Conservation (phyloP, 2,113 vertebrate genomes). For the Eira barbara region DNA sequence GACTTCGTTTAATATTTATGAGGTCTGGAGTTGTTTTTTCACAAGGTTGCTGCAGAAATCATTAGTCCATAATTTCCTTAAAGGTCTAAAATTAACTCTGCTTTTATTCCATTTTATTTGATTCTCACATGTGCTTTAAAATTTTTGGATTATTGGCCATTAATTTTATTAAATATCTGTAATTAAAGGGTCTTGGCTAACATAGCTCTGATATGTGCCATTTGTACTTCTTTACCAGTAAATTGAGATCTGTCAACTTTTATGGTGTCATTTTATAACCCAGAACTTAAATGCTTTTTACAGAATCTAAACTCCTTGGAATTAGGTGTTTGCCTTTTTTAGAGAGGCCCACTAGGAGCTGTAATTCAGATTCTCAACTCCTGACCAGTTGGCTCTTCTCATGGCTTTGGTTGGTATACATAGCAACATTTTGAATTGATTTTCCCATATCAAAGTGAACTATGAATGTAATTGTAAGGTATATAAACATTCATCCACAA, state of each 20-base stretch:
- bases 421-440: background rate
- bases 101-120: conserved; percentile 61
- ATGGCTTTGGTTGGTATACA: background rate
- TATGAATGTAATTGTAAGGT: background rate
- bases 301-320: conserved; percentile 32
- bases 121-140: conserved; percentile 55
- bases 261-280: conserved; percentile 37
- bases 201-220: conserved; percentile 38
- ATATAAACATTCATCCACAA: background rate
- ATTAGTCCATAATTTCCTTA: conserved; percentile 66
- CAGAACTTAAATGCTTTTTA: conserved; percentile 32
- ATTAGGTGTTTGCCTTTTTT: conserved; percentile 42
- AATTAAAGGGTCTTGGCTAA: conserved; percentile 64
- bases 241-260: conserved; percentile 47
- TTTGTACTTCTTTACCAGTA: conserved; percentile 58
- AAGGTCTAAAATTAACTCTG: conserved; percentile 54
- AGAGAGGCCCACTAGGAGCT: background rate
- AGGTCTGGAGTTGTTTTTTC: conserved; percentile 17
- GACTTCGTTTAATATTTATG: background rate
- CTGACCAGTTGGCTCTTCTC: background rate
- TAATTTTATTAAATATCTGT: conserved; percentile 68
- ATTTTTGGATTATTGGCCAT: conserved; percentile 55
- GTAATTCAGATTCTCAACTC: background rate
- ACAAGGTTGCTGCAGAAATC: conserved; percentile 57
- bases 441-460: conserved; percentile 11